These are phyloP conservation scores for Drosophila arizonae DNA, from an alignment of 1,140 invertebrate genomes.

Conservation along the genomic window DNA sequence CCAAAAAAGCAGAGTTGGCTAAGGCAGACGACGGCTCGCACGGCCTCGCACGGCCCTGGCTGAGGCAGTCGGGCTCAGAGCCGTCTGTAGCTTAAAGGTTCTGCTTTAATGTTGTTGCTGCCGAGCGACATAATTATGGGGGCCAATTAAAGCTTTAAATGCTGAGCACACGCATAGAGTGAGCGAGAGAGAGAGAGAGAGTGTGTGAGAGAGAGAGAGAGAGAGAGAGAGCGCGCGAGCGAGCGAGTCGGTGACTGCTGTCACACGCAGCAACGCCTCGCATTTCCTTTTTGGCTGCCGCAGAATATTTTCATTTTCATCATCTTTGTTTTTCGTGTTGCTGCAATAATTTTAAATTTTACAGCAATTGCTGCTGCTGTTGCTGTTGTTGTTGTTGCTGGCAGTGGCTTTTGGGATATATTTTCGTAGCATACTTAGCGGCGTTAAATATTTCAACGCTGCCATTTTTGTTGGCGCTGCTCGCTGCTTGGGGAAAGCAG, in stretches of 20 bases:
- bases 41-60: too few relatives aligned
- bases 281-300: constrained; percentile 18
- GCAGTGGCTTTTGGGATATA: constrained; percentile 44
- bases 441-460: constrained; percentile 79
- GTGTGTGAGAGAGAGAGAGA: too few relatives aligned
- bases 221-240: neutral
- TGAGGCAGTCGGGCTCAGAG: neutral
- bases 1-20: too few relatives aligned
- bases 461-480: constrained; percentile 59
- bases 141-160: constrained; percentile 47
- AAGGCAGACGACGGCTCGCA: too few relatives aligned
- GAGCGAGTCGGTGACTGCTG: constrained; percentile 29
- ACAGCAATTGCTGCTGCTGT: constrained; percentile 19
- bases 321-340: constrained; percentile 34
- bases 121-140: constrained; percentile 55
- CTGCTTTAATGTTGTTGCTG: constrained; percentile 47
- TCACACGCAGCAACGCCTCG: constrained; percentile 70
- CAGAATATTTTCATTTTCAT: constrained; percentile 46
- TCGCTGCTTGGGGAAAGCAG: constrained; percentile 28
- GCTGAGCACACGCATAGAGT: constrained; percentile 1
- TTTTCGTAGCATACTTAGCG: constrained; percentile 77
- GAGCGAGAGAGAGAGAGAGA: too few relatives aligned
- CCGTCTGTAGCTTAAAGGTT: constrained; percentile 16
- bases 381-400: constrained; percentile 4
- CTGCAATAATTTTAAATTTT: constrained; percentile 47